A percentile compares a stretch with the other conserved stretches of the same genome.
Evolutionary conservation across 2,113 vertebrate species (phyloP).

Genomic region (Mastomys natalensis): DNA sequence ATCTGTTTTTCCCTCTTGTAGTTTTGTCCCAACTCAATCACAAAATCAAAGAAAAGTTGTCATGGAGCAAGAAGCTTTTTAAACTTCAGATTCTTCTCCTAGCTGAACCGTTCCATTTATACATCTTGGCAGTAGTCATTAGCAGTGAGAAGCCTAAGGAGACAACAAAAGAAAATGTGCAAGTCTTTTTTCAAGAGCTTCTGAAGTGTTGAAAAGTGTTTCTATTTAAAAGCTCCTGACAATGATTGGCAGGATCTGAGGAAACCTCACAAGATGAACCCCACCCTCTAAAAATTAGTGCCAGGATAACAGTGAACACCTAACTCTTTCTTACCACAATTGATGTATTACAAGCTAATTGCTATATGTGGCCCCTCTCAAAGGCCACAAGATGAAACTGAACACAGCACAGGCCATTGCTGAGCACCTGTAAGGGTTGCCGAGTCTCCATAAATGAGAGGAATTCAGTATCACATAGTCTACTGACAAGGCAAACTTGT

Average conservation of each 20-base stretch:
- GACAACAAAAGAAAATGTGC: slow-evolving; percentile 80
- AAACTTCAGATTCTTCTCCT: slow-evolving; percentile 61
- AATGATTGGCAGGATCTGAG: slow-evolving; percentile 82
- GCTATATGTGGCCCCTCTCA: slow-evolving; percentile 41
- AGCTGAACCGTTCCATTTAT: slow-evolving; percentile 71
- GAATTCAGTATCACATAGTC: slow-evolving; percentile 20
- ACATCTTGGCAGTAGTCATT: slow-evolving; percentile 77
- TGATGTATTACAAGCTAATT: slow-evolving; percentile 44
- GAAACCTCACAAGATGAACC: slow-evolving; percentile 72
- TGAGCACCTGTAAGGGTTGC: not conserved
- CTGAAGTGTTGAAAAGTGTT: slow-evolving; percentile 79
- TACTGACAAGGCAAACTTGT: slow-evolving; percentile 9
- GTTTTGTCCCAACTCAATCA: slow-evolving; percentile 67
- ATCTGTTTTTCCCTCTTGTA: slow-evolving; percentile 32
- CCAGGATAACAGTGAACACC: slow-evolving; percentile 65
- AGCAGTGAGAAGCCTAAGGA: slow-evolving; percentile 72
- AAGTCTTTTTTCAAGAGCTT: slow-evolving; percentile 77
- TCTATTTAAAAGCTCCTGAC: slow-evolving; percentile 81
- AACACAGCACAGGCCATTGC: slow-evolving; percentile 22
- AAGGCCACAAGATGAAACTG: slow-evolving; percentile 46
- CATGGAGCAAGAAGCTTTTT: slow-evolving; percentile 54
- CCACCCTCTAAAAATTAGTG: slow-evolving; percentile 72
- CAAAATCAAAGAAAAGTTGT: slow-evolving; percentile 67
- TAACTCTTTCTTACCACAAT: slow-evolving; percentile 59
- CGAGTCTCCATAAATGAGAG: not conserved